phyloP scores from a whole-genome alignment of 1,140 invertebrate species.

The Rhyacophila brunnea region DNA sequence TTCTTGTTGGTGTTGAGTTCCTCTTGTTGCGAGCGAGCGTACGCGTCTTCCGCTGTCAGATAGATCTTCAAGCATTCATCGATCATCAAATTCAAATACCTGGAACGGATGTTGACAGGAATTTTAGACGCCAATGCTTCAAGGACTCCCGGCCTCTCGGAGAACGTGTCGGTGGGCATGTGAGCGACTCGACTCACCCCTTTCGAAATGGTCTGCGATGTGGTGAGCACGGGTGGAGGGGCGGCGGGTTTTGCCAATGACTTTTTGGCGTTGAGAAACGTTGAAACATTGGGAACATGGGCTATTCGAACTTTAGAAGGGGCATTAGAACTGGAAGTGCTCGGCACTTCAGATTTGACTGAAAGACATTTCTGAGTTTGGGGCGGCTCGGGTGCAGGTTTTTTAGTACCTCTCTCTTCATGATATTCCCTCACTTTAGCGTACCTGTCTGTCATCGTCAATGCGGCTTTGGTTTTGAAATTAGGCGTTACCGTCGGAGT shows the following conservation, averaged over 20 bases:
- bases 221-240: constrained; percentile 51
- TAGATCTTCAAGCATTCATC: constrained; percentile 83
- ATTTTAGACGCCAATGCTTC: constrained; percentile 78
- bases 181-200: constrained; percentile 68
- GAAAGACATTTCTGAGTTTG: neutral
- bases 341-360: neutral
- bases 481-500: constrained; percentile 37
- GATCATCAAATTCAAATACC: constrained; percentile 83
- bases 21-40: constrained; percentile 70
- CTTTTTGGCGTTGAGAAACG: constrained; percentile 50
- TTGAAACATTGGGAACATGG: constrained; percentile 54
- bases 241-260: constrained; percentile 35
- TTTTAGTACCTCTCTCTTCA: constrained; percentile 26
- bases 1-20: constrained; percentile 76
- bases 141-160: constrained; percentile 56
- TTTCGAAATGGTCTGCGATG: constrained; percentile 67
- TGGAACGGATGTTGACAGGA: constrained; percentile 76
- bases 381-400: neutral
- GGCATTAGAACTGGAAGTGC: neutral
- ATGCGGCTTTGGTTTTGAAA: constrained; percentile 48
- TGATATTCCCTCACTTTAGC: constrained; percentile 51
- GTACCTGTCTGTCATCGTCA: constrained; percentile 48
- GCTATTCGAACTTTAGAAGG: constrained; percentile 51
- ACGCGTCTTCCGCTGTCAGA: constrained; percentile 67
- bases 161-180: constrained; percentile 53